Conservation (phyloP, 1,140 invertebrate species). For the Drosophila punjabiensis region DNA sequence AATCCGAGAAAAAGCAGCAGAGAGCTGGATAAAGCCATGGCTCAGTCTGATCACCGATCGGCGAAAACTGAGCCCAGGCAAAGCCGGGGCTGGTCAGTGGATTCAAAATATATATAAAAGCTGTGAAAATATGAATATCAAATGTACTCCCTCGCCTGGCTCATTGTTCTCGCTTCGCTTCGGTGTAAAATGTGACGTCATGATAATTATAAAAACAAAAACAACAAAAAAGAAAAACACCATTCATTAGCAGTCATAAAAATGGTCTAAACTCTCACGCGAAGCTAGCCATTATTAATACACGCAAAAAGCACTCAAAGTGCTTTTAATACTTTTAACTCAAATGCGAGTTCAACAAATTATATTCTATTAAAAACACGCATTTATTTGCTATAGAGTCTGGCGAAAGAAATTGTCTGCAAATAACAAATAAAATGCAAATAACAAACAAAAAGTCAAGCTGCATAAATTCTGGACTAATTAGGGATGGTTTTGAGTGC, state of each 20-base stretch:
- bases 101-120: slow-evolving; percentile 2
- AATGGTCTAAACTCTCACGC: slow-evolving; percentile 32
- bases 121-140: slow-evolving; percentile 33
- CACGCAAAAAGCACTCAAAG: not conserved
- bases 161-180: slow-evolving; percentile 50
- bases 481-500: slow-evolving; percentile 2
- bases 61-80: slow-evolving; percentile 16
- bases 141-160: slow-evolving; percentile 18
- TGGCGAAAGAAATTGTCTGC: not conserved
- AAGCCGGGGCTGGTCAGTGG: slow-evolving; percentile 26
- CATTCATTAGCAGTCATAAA: slow-evolving; percentile 12
- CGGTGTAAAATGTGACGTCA: slow-evolving; percentile 51
- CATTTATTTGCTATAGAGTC: not conserved
- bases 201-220: slow-evolving; percentile 45
- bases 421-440: slow-evolving; percentile 21
- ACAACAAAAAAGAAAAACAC: not conserved
- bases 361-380: not conserved
- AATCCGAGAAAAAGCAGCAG: slow-evolving; percentile 14
- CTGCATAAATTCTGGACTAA: slow-evolving; percentile 10
- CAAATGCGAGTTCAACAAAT: slow-evolving; percentile 4
- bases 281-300: not conserved
- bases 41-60: slow-evolving; percentile 29
- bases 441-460: slow-evolving; percentile 17
- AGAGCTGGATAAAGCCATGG: slow-evolving; percentile 17
- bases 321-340: slow-evolving; percentile 1